Base-by-base conservation (phyloP, 2,797 vertebrate genomes). In the Leuciscus waleckii region DNA sequence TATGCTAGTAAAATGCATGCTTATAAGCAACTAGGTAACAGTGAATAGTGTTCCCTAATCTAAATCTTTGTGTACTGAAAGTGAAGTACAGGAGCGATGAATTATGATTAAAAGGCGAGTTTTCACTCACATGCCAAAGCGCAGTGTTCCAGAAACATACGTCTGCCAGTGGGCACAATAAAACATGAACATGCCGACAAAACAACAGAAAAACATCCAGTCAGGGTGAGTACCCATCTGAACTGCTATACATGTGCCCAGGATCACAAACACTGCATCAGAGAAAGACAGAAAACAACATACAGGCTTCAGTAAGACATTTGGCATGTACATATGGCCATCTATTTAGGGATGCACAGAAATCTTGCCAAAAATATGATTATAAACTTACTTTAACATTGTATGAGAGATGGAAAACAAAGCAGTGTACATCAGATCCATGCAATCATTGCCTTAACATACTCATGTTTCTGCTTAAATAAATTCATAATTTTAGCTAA, bases 181-280 rank as follows among this genome's bases (percentile, higher is more conserved):
- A 92, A 97, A 97, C 96, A 97, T 97, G 92, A 97, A 97, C 0
- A 97, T 96, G 83, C 95, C 97, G 89, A 96, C 96, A 91, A 97
- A 97, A 93, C 96, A 97, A 91, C 96, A 97, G 93, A 97, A 97
- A 93, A 97, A 97, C 96, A 97, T 97, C 96, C 96, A 97, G 85
- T 96, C 96, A 85, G 96, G 96, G 88, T 97, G 94, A 69, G 97
- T 96, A n/a, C 97, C 97, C 92, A 97, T 93, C 86, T 96, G 96
- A 58, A 96, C 95, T 63, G 96, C 94, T 90, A 97, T 95, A 91
- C 96, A 97, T 56, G 96, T 97, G 87, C 96, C 96, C 90, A 97
- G 93, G 90, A 97, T 95, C 92, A 97, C 96, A 90, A 97, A 97
- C 91, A 97, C 96, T 97, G 93, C 6, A 54, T 17, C 67, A 68